A percentile compares a stretch with the other conserved stretches of the same genome.
Conservation (phyloP, 2,113 vertebrate genomes). For the Fulmarus glacialis region DNA sequence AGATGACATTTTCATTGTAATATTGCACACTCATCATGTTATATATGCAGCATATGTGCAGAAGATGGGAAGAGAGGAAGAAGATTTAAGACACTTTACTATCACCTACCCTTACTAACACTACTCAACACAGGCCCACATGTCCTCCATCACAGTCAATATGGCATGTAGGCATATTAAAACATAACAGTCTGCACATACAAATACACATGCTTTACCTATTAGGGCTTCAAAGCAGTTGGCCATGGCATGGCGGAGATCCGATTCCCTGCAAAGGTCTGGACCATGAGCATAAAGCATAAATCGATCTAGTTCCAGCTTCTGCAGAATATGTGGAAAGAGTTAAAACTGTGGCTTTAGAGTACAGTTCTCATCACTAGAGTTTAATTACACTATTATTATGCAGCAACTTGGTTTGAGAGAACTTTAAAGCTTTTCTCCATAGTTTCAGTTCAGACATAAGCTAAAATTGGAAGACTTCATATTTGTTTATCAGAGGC, state of each 20-base stretch:
- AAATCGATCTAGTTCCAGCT: conserved; percentile 96
- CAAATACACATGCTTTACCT: conserved; percentile 75
- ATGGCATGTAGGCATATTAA: accelerated
- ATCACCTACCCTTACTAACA: background rate
- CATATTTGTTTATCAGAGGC: background rate
- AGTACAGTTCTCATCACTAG: background rate
- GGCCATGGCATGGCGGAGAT: conserved; percentile 97
- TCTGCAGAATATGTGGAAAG: conserved; percentile 73
- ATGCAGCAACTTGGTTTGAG: background rate
- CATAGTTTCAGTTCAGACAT: background rate
- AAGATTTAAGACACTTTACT: background rate
- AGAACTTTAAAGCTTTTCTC: background rate
- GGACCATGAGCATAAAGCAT: conserved; percentile 99
- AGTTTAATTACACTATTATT: background rate
- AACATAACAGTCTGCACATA: background rate
- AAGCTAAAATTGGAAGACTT: background rate
- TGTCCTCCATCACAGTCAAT: background rate
- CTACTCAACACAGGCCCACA: background rate
- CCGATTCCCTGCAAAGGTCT: conserved; percentile 95
- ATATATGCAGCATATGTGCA: accelerated
- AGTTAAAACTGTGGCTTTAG: background rate
- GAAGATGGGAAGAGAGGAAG: background rate
- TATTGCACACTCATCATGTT: background rate
- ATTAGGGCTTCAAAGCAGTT: conserved; percentile 99
- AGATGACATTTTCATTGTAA: background rate